These are phyloP conservation scores for Aphidius ervi DNA, from an alignment of 1,140 invertebrate genomes.

Conservation along the genomic window DNA sequence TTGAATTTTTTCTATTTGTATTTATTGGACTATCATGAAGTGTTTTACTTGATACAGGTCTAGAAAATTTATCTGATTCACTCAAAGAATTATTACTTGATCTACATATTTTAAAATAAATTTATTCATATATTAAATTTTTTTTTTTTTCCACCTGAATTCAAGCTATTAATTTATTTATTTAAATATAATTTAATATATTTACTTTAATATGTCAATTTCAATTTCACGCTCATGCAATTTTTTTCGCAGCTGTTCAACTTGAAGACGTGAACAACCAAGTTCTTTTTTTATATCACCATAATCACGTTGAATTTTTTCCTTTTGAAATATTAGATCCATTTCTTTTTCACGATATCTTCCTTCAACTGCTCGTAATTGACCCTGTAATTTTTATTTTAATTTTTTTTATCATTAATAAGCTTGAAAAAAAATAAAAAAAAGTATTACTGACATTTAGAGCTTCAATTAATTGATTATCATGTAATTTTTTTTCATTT, in stretches of 20 bases:
- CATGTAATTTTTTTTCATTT: slow-evolving; percentile 56
- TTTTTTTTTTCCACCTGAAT: too few species aligned
- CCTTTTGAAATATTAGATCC: slow-evolving; percentile 25
- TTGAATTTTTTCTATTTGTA: slow-evolving; percentile 14
- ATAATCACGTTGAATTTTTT: slow-evolving; percentile 31
- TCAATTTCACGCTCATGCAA: slow-evolving; percentile 39
- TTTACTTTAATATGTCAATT: slow-evolving; percentile 35
- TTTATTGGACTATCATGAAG: not conserved
- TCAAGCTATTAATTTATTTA: too few species aligned
- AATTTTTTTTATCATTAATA: slow-evolving; percentile 10
- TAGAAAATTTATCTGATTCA: not conserved
- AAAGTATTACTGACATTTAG: slow-evolving; percentile 47
- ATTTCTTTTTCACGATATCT: slow-evolving; percentile 32
- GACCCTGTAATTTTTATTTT: slow-evolving; percentile 26
- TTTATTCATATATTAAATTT: too few species aligned
- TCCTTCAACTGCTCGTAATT: slow-evolving; percentile 31
- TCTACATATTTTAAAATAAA: too few species aligned
- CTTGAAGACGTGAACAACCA: slow-evolving; percentile 27
- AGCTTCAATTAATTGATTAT: slow-evolving; percentile 56
- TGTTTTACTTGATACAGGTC: not conserved
- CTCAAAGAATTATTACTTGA: too few species aligned
- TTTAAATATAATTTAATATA: not conserved
- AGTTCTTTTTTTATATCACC: slow-evolving; percentile 34
- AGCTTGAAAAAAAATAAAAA: slow-evolving; percentile 1
- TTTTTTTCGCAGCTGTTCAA: slow-evolving; percentile 29